A percentile compares a stretch with the other conserved stretches of the same genome.
These are phyloP conservation scores for Protodeltote pygarga DNA, from an alignment of 2,888 invertebrate genomes.

Conservation along the genomic window DNA sequence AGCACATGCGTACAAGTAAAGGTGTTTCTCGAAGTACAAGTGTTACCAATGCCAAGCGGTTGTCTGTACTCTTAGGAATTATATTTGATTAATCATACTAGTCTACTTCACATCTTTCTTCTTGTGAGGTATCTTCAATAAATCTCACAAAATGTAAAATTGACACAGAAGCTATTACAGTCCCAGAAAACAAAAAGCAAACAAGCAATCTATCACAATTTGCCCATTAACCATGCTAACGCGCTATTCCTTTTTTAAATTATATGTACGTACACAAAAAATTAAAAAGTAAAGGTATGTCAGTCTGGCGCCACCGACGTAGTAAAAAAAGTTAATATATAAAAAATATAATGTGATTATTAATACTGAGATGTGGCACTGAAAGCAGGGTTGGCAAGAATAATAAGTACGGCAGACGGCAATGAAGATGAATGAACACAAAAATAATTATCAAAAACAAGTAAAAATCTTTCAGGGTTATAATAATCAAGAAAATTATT, in stretches of 20 bases:
- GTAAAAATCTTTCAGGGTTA: slow-evolving; percentile 16
- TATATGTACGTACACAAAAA: slow-evolving; percentile 55
- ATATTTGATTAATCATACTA: background rate
- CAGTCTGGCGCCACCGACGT: slow-evolving; percentile 71
- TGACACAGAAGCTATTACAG: slow-evolving; percentile 12
- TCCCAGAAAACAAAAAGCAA: slow-evolving; percentile 11
- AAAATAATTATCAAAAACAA: background rate
- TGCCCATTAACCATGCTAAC: slow-evolving; percentile 35
- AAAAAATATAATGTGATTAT: slow-evolving; percentile 75
- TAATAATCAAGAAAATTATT: slow-evolving; percentile 31
- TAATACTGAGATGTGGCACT: slow-evolving; percentile 61
- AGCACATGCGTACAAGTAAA: too few relatives aligned
- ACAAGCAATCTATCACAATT: slow-evolving; percentile 45
- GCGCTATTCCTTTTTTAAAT: slow-evolving; percentile 55
- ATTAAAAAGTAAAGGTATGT: slow-evolving; percentile 51
- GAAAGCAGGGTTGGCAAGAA: slow-evolving; percentile 43
- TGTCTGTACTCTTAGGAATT: too few relatives aligned
- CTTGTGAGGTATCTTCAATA: too few relatives aligned
- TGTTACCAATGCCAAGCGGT: too few relatives aligned
- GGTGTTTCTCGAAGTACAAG: too few relatives aligned
- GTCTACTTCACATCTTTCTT: background rate
- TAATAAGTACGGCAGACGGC: background rate
- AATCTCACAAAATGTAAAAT: background rate
- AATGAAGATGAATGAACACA: background rate
- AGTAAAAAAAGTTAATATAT: slow-evolving; percentile 57